Percentiles rank a stretch among this genome's conserved stretches.
phyloP scores from a whole-genome alignment of 1,140 invertebrate species.

The Drosophila trapezifrons region DNA sequence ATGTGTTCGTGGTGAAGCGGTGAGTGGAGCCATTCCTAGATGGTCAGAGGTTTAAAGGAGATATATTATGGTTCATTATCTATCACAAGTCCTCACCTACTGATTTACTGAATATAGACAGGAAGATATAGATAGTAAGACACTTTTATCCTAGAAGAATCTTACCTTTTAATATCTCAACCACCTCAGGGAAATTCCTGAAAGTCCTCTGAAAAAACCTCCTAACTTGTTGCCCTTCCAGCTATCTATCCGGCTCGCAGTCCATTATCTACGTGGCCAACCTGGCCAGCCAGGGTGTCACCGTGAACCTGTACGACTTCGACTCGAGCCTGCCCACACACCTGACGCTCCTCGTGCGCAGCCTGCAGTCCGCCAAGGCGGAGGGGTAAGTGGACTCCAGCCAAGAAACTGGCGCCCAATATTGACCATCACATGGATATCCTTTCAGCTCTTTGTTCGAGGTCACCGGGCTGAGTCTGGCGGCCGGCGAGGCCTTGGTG shows the following conservation, averaged over 20 bases:
- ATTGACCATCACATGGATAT: neutral
- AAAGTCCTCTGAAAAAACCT: neutral
- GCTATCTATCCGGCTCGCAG: conserved; percentile 25
- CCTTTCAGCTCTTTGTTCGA: conserved; percentile 41
- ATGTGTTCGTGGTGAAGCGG: conserved; percentile 81
- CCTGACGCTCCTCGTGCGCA: conserved; percentile 50
- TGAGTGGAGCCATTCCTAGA: conserved; percentile 30
- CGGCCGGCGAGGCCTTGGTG: conserved; percentile 62
- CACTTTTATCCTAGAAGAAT: too few species aligned
- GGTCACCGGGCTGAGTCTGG: conserved; percentile 37
- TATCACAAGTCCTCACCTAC: neutral
- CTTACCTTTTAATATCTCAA: too few species aligned
- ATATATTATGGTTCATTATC: too few species aligned
- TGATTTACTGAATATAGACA: neutral
- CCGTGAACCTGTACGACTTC: conserved; percentile 52
- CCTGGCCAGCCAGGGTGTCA: conserved; percentile 39
- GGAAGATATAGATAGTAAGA: too few species aligned
- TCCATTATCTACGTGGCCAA: conserved; percentile 55
- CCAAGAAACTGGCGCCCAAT: neutral
- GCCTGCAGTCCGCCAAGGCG: conserved; percentile 51
- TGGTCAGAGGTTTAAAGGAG: too few species aligned
- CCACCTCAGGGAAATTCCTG: neutral
- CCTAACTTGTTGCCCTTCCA: neutral
- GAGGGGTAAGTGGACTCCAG: conserved; percentile 39
- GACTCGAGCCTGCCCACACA: conserved; percentile 52